These are phyloP conservation scores for Cyprichromis sp. DNA, from an alignment of 2,113 vertebrate genomes.

Conservation along the genomic window DNA sequence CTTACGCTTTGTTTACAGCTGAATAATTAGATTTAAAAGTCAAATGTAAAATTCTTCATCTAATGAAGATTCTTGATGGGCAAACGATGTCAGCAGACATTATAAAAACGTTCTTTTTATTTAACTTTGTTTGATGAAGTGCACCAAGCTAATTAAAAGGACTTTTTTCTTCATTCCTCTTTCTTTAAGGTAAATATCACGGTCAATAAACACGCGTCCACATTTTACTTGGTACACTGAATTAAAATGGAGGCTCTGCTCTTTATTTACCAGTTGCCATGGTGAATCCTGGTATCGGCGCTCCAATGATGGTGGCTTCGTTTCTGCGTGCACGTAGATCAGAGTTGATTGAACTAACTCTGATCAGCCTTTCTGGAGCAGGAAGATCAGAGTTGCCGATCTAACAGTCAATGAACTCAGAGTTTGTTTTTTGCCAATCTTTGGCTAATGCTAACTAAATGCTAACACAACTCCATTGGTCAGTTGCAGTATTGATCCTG, in stretches of 20 bases:
- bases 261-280: background rate
- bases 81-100: background rate
- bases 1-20: background rate
- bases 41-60: background rate
- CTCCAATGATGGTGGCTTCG: background rate
- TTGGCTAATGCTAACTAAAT: background rate
- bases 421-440: background rate
- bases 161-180: background rate
- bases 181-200: background rate
- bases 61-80: background rate
- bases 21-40: background rate
- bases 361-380: background rate
- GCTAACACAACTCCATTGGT: background rate
- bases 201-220: background rate
- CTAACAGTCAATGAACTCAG: background rate
- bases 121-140: background rate
- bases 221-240: background rate
- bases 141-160: background rate
- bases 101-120: background rate
- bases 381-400: background rate
- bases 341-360: background rate
- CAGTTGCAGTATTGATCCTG: background rate
- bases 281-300: background rate
- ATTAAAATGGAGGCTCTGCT: background rate
- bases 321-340: background rate